Evolutionary conservation across 1,140 invertebrate species (phyloP).

Genomic region (Solen grandis): DNA sequence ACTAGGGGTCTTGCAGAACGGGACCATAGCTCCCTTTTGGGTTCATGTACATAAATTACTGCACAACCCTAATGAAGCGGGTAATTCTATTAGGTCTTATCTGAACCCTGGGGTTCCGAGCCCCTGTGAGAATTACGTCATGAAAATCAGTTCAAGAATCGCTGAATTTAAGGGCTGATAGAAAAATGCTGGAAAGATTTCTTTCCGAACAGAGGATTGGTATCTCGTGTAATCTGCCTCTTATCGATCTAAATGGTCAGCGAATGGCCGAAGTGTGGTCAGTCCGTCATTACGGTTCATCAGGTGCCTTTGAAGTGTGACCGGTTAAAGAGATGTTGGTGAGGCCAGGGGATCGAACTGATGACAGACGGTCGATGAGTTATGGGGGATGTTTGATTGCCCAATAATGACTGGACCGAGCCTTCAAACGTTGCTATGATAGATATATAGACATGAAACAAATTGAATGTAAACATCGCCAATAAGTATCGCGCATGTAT

Average conservation of each 20-base stretch:
- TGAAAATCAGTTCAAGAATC: constrained; percentile 14
- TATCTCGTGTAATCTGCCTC: too few relatives aligned
- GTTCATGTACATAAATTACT: constrained; percentile 25
- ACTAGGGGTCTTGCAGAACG: too few relatives aligned
- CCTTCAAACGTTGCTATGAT: background rate
- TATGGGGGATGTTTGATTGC: background rate
- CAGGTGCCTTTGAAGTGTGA: constrained; percentile 47
- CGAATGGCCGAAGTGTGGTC: background rate
- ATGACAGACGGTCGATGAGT: background rate
- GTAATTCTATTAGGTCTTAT: constrained; percentile 28
- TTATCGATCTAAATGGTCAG: constrained; percentile 26
- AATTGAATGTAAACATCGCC: too few relatives aligned
- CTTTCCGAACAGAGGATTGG: too few relatives aligned
- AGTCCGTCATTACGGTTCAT: constrained; percentile 37
- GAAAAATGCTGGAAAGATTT: too few relatives aligned
- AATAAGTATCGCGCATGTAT: too few relatives aligned
- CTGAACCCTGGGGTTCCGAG: constrained; percentile 3
- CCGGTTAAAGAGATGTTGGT: constrained; percentile 20
- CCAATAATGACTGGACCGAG: background rate
- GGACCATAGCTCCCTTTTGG: too few relatives aligned
- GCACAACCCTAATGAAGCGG: constrained; percentile 19
- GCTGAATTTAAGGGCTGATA: too few relatives aligned
- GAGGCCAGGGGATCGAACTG: too few relatives aligned
- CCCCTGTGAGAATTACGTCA: constrained; percentile 32
- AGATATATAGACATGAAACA: too few relatives aligned